Conservation (phyloP, 1,140 invertebrate species). For the Drosophila kohkoa region DNA sequence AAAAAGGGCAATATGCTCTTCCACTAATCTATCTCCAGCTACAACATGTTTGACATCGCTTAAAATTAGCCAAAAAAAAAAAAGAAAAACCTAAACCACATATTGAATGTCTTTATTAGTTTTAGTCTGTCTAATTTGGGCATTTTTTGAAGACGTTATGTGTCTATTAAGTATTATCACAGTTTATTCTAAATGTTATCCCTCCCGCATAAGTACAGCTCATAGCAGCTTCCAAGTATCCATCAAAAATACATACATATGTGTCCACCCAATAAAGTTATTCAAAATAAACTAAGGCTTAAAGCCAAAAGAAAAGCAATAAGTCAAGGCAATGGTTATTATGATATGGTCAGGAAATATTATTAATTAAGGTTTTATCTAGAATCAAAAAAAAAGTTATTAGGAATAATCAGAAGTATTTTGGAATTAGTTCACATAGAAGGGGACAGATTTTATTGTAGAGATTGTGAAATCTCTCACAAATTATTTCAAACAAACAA, state of each 20-base stretch:
- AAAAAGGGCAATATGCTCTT: constrained; percentile 93
- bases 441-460: no score
- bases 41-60: neutral
- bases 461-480: no score
- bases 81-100: neutral
- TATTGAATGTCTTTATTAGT: constrained; percentile 16
- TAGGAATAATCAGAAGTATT: no score
- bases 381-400: no score
- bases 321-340: no score
- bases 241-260: constrained; percentile 24
- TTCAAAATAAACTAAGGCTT: constrained; percentile 63
- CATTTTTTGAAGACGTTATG: constrained; percentile 31
- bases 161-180: constrained; percentile 56
- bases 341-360: no score
- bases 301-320: constrained; percentile 39
- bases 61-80: neutral
- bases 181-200: constrained; percentile 56
- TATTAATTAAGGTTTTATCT: no score
- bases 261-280: constrained; percentile 56
- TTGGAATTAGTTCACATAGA: no score
- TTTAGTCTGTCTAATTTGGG: constrained; percentile 16
- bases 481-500: no score
- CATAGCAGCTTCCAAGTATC: constrained; percentile 39
- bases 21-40: constrained; percentile 50
- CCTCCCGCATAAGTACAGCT: constrained; percentile 26